Percentiles rank a stretch among this genome's conserved stretches.
phyloP scores from a whole-genome alignment of 2,797 vertebrate genomes.

The Lacerta viridis region DNA sequence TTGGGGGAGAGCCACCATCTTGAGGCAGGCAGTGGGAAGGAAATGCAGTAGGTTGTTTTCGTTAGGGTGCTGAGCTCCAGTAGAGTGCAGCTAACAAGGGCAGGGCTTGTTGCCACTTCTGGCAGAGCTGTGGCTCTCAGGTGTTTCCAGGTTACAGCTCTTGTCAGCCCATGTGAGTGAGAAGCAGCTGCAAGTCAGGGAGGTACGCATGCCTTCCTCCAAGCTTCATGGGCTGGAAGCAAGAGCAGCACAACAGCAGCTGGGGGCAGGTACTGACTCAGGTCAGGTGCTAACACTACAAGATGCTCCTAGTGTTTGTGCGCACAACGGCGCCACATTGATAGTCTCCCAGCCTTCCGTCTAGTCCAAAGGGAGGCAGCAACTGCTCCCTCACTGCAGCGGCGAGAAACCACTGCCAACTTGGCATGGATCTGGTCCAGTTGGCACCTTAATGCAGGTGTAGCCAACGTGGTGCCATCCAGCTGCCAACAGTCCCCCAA shows the following conservation, averaged over 20 bases:
- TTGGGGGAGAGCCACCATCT: too few relatives aligned
- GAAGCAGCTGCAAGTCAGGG: background rate
- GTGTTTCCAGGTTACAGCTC: background rate
- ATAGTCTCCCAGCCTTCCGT: background rate
- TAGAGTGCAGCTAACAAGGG: too few relatives aligned
- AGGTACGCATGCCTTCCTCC: too few relatives aligned
- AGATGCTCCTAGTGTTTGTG: background rate
- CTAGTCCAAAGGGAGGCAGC: background rate
- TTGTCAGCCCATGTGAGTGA: background rate
- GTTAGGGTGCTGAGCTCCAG: background rate
- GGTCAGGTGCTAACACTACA: background rate
- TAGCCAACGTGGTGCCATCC: background rate
- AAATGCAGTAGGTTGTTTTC: background rate
- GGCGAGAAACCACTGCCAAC: background rate
- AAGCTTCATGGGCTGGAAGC: background rate
- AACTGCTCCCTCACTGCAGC: background rate
- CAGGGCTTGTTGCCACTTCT: background rate
- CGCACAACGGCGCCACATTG: background rate
- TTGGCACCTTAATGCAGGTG: background rate
- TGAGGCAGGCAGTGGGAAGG: fast-evolving
- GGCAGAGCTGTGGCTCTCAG: background rate
- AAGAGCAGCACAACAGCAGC: background rate
- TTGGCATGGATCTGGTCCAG: background rate
- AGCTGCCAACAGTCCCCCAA: background rate
- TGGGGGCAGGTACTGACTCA: background rate